These are phyloP conservation scores for Oryzias curvinotus DNA, from an alignment of 2,113 vertebrate species.

Conservation along the genomic window DNA sequence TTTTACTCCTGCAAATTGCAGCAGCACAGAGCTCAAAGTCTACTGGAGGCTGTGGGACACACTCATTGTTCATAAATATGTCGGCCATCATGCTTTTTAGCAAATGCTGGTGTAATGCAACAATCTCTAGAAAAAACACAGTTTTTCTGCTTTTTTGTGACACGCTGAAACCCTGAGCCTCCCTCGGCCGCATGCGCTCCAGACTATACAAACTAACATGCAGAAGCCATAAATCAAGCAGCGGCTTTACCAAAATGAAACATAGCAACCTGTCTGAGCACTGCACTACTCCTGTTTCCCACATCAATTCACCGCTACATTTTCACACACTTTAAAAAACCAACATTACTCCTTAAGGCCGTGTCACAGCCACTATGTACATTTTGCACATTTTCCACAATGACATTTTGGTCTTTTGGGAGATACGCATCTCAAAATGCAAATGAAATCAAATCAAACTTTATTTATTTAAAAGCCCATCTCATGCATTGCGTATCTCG, in stretches of 20 bases:
- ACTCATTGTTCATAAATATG: constrained; percentile 33
- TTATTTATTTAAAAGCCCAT: too few relatives aligned
- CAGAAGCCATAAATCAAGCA: constrained; percentile 68
- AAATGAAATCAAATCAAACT: too few relatives aligned
- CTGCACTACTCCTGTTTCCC: constrained; percentile 23
- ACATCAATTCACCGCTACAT: constrained; percentile 32
- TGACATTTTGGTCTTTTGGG: too few relatives aligned
- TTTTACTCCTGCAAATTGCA: constrained; percentile 74
- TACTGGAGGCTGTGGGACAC: constrained; percentile 52
- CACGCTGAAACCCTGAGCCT: constrained; percentile 45
- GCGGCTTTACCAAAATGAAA: constrained; percentile 54
- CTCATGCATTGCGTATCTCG: too few relatives aligned
- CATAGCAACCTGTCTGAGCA: constrained; percentile 39
- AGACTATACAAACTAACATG: constrained; percentile 60
- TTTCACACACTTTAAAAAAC: constrained; percentile 22
- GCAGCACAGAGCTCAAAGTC: constrained; percentile 64
- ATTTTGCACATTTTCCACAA: too few relatives aligned
- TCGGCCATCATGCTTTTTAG: constrained; percentile 39
- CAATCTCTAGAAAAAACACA: constrained; percentile 24
- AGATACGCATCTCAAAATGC: too few relatives aligned
- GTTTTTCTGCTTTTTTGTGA: constrained; percentile 45
- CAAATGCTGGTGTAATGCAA: constrained; percentile 30
- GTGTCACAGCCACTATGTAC: constrained; percentile 1
- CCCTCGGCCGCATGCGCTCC: constrained; percentile 16
- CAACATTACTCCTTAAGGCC: constrained; percentile 26